Conservation (phyloP, 2,888 invertebrate species). For the Gryllus longicercus region DNA sequence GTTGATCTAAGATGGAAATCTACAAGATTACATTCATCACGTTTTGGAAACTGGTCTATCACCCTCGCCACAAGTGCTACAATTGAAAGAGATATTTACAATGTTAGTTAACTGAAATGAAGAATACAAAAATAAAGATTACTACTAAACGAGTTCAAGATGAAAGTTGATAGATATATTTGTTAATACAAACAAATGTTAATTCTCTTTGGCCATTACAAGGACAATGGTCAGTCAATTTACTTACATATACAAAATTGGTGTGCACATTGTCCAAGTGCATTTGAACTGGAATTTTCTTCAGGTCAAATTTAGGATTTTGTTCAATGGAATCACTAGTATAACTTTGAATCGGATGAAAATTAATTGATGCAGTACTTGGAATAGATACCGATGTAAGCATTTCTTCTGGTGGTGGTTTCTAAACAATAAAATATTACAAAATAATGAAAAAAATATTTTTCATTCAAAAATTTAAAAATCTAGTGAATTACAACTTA, state of each 20-base stretch:
- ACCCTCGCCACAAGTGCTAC: too few species aligned
- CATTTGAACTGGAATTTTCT: conserved; percentile 67
- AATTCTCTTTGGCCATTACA: too few species aligned
- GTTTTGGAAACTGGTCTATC: too few species aligned
- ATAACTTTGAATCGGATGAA: conserved; percentile 58
- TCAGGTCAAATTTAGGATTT: conserved; percentile 57
- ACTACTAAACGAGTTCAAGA: not conserved
- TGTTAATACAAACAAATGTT: not conserved
- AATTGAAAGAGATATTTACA: too few species aligned
- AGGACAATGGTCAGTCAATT: not conserved
- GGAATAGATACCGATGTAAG: conserved; percentile 74
- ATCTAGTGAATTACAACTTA: too few species aligned
- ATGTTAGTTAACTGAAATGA: not conserved
- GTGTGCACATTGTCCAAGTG: conserved; percentile 76
- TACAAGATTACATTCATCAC: too few species aligned
- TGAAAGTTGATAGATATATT: not conserved
- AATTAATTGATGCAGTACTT: conserved; percentile 66
- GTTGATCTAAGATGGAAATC: too few species aligned
- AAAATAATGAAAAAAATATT: too few species aligned
- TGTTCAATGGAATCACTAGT: conserved; percentile 48
- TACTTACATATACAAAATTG: conserved; percentile 78
- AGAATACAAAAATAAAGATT: conserved; percentile 27
- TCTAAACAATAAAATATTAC: conserved; percentile 47
- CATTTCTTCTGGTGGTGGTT: conserved; percentile 66
- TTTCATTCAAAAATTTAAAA: too few species aligned